Percentiles rank a stretch among this genome's conserved stretches.
phyloP scores from a whole-genome alignment of 30 jellyfish, hydroid and myxozoan genomes.

The Chrysaora quinquecirrha region DNA sequence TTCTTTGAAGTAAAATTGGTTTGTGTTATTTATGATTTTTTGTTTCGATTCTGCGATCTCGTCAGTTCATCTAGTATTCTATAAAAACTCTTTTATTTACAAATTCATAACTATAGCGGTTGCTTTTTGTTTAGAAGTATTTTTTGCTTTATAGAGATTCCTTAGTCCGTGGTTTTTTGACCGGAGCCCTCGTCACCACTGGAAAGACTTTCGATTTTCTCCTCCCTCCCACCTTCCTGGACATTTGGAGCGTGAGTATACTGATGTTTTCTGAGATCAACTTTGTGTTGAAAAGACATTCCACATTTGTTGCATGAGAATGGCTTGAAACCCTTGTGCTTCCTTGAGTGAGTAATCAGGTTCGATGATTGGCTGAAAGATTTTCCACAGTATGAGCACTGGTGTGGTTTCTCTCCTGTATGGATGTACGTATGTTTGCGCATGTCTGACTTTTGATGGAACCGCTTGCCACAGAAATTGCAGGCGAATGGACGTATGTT shows the following conservation, averaged over 20 bases:
- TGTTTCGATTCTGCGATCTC: too few relatives aligned
- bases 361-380: conserved; percentile 99
- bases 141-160: too few relatives aligned
- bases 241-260: conserved; percentile 87
- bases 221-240: conserved; percentile 51
- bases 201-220: neutral
- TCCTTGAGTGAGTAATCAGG: conserved; percentile 91
- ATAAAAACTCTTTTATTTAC: too few relatives aligned
- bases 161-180: conserved; percentile 2
- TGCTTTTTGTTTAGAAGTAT: too few relatives aligned
- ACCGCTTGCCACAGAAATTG: conserved; percentile 92
- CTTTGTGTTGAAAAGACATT: conserved; percentile 83
- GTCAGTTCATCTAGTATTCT: too few relatives aligned
- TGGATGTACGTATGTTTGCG: conserved; percentile 95
- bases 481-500: conserved; percentile 97
- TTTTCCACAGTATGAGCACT: conserved; percentile 90
- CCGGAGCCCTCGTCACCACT: neutral
- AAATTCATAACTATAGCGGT: too few relatives aligned
- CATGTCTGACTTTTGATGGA: conserved; percentile 98
- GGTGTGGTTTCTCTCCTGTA: conserved; percentile 98
- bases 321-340: conserved; percentile 97
- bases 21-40: neutral
- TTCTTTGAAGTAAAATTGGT: neutral
- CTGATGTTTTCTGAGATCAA: conserved; percentile 90
- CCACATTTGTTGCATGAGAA: conserved; percentile 87